A percentile compares a stretch with the other conserved stretches of the same genome.
phyloP scores from a whole-genome alignment of 2,113 vertebrate species.

The Cyphomyrus discorhynchus region DNA sequence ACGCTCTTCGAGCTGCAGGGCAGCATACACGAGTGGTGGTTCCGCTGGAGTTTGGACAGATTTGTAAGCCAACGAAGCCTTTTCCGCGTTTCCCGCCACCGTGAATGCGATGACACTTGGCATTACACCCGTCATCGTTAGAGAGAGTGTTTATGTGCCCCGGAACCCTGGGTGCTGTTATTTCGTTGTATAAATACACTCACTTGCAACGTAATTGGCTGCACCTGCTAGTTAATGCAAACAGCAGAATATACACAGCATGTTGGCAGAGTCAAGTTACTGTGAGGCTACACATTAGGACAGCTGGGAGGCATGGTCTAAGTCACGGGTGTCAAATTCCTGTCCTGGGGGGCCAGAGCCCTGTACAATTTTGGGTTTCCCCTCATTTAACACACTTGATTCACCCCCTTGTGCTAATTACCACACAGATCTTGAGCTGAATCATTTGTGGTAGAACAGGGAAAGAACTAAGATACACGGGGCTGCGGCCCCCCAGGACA shows the following conservation, averaged over 20 bases:
- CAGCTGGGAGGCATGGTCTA: neutral
- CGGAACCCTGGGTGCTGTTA: neutral
- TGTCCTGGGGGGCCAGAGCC: too few species aligned
- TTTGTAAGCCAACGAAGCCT: slow-evolving; percentile 69
- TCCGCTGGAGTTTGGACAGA: slow-evolving; percentile 91
- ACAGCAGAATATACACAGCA: neutral
- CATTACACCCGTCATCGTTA: neutral
- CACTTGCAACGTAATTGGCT: neutral
- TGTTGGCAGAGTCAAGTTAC: neutral
- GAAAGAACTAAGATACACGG: too few species aligned
- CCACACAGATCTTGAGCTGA: too few species aligned
- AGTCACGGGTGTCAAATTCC: neutral
- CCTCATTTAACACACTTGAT: too few species aligned
- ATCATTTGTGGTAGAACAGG: too few species aligned
- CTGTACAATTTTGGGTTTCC: too few species aligned
- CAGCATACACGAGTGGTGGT: slow-evolving; percentile 95
- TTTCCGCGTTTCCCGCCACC: neutral
- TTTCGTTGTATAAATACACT: neutral
- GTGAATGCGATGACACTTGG: neutral
- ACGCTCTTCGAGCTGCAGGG: slow-evolving; percentile 87
- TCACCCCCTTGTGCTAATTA: too few species aligned
- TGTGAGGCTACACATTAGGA: neutral
- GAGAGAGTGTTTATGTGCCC: neutral
- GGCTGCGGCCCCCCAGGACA: too few species aligned
- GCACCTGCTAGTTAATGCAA: neutral